Percentiles rank a stretch among this genome's conserved stretches.
These are phyloP conservation scores for Hypotaenidia philippensis DNA, from an alignment of 2,797 vertebrate species.

Conservation along the genomic window DNA sequence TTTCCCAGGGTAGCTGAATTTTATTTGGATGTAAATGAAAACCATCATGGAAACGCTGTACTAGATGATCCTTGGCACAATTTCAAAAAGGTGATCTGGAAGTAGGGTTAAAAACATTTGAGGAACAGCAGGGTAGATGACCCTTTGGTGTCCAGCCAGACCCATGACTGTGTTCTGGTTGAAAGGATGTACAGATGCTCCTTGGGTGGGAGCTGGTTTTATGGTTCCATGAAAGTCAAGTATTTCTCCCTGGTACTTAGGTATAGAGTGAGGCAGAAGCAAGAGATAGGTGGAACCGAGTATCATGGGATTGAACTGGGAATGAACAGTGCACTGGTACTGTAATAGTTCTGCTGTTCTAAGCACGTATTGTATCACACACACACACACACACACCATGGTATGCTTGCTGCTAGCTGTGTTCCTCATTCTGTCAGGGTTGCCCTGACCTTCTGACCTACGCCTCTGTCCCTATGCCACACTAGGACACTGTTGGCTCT, in stretches of 20 bases:
- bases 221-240: not conserved
- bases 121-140: not conserved
- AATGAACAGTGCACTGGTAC: not conserved
- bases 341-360: not conserved
- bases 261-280: not conserved
- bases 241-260: not conserved
- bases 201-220: not conserved
- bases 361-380: not conserved
- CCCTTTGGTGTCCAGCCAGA: not conserved
- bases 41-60: not conserved
- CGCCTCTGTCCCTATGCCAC: not conserved
- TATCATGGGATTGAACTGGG: not conserved
- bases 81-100: not conserved
- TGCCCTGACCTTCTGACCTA: not conserved
- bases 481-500: not conserved
- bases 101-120: not conserved
- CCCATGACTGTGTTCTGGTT: not conserved
- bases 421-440: not conserved
- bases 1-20: not conserved
- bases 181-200: not conserved
- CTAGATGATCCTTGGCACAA: not conserved
- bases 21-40: not conserved
- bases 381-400: no score
- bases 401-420: rapidly evolving
- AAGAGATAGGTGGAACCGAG: not conserved